Evolutionary conservation across 2,113 vertebrate species (phyloP).

Genomic region (Stegastes partitus): DNA sequence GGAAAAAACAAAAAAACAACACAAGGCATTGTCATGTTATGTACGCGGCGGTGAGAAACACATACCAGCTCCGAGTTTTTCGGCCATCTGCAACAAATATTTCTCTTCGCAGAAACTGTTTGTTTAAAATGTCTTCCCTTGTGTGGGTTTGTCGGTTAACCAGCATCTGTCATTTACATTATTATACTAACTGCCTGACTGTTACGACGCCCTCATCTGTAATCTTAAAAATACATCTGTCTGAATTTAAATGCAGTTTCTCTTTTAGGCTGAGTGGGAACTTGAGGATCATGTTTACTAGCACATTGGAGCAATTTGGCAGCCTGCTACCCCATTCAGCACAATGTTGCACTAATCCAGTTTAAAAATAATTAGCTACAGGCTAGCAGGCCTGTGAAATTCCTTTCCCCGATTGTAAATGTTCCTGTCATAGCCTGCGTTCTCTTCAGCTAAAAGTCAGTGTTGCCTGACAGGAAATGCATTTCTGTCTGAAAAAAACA

Average conservation of each 20-base stretch:
- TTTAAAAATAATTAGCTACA: constrained; percentile 79
- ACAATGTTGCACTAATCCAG: constrained; percentile 74
- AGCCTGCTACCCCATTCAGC: constrained; percentile 62
- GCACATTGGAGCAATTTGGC: constrained; percentile 75
- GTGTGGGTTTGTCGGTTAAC: constrained; percentile 65
- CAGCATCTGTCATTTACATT: constrained; percentile 62
- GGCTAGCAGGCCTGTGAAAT: constrained; percentile 77
- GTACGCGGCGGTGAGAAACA: constrained; percentile 29
- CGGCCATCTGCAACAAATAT: constrained; percentile 43
- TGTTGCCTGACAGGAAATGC: constrained; percentile 34
- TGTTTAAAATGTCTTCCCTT: constrained; percentile 31
- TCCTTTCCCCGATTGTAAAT: constrained; percentile 70
- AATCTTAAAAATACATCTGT: constrained; percentile 73
- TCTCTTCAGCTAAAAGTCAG: constrained; percentile 27
- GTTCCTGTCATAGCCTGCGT: constrained; percentile 54
- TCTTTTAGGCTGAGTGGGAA: constrained; percentile 53
- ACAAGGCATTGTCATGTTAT: constrained; percentile 3
- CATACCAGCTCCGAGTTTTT: constrained; percentile 5
- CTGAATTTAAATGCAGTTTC: constrained; percentile 64
- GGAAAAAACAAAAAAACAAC: constrained; percentile 17
- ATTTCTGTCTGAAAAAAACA: constrained; percentile 18
- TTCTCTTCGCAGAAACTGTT: constrained; percentile 20
- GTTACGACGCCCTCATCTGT: constrained; percentile 48
- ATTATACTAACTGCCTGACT: constrained; percentile 52
- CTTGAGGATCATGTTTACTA: constrained; percentile 66